These are phyloP conservation scores for Falco rusticolus DNA, from an alignment of 2,797 vertebrate genomes.

Conservation along the genomic window DNA sequence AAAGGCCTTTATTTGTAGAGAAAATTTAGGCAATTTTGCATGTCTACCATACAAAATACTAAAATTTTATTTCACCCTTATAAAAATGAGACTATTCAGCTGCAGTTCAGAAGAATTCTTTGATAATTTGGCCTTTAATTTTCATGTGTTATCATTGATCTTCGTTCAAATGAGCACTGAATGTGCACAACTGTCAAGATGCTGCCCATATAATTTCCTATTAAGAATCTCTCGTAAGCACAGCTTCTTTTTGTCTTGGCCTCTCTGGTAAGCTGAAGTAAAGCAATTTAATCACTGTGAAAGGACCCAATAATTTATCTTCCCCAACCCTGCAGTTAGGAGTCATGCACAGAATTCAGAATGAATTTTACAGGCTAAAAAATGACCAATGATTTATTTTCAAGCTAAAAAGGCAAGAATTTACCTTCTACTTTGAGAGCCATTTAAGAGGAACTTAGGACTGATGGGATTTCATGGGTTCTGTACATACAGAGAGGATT, in stretches of 20 bases:
- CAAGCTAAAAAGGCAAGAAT: not conserved
- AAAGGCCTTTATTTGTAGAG: not conserved
- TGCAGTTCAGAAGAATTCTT: not conserved
- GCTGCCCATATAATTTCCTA: not conserved
- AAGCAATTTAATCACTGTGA: not conserved
- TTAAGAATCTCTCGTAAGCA: not conserved
- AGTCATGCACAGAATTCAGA: not conserved
- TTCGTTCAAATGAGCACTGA: not conserved
- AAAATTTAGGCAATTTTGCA: not conserved
- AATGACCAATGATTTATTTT: not conserved
- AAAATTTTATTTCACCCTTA: not conserved
- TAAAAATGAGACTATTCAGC: not conserved
- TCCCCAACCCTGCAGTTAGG: not conserved
- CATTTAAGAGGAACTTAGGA: not conserved
- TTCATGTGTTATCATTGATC: not conserved
- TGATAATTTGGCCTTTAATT: not conserved
- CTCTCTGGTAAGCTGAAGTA: not conserved
- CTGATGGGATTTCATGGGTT: not conserved
- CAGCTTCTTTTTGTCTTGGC: not conserved
- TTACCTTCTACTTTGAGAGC: not conserved
- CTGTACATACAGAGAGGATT: not conserved
- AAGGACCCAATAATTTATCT: not conserved
- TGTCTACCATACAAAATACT: not conserved
- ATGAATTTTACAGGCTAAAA: not conserved
- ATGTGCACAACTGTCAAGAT: not conserved